phyloP scores from a whole-genome alignment of 64 coral and sea anemone species.

The Trachythela sp. region DNA sequence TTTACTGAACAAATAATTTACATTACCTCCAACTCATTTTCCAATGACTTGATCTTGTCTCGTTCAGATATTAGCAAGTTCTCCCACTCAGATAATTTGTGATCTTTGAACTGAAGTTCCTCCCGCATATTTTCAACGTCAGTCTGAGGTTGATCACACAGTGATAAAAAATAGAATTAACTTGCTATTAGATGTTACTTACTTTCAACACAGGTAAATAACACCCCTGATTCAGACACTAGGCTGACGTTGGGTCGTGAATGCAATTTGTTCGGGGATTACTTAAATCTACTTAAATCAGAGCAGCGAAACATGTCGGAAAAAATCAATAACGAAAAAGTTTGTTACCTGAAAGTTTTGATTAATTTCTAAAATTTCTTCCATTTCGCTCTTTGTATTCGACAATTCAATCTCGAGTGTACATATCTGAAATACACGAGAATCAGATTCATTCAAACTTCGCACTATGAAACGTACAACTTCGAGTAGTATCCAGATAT shows the following conservation, averaged over 20 bases:
- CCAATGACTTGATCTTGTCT: constrained; percentile 62
- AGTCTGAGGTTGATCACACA: constrained; percentile 14
- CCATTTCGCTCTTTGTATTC: constrained; percentile 86
- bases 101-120: constrained; percentile 89
- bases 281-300: background rate
- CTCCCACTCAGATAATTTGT: constrained; percentile 85
- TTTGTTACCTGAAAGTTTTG: constrained; percentile 74
- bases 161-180: background rate
- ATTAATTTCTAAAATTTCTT: constrained; percentile 70
- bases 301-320: background rate
- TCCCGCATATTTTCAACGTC: constrained; percentile 84
- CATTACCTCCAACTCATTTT: constrained; percentile 87
- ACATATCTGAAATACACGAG: constrained; percentile 60
- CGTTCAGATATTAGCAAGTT: constrained; percentile 66
- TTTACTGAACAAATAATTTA: no score
- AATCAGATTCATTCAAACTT: background rate
- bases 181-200: no score
- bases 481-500: no score
- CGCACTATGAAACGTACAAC: no score
- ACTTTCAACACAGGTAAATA: no score
- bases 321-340: background rate
- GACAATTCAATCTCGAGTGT: constrained; percentile 86
- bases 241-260: no score
- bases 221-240: no score
- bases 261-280: no score